Percentiles rank a stretch among this genome's conserved stretches.
Evolutionary conservation across 2,888 invertebrate species (phyloP).

Genomic region (Andricus quercusramuli): DNA sequence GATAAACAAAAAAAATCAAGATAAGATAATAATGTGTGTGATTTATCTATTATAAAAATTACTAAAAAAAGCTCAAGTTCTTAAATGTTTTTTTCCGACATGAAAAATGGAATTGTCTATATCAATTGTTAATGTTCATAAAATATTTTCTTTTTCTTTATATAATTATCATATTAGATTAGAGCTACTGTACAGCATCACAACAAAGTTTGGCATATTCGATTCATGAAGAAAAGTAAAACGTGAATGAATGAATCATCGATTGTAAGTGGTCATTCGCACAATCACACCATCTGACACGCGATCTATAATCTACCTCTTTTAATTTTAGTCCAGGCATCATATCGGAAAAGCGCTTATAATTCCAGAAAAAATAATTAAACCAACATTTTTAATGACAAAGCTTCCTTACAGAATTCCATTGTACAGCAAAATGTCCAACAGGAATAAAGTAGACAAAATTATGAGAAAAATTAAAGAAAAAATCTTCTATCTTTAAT

Average conservation of each 20-base stretch:
- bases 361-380: too few species aligned
- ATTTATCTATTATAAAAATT: too few species aligned
- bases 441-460: too few species aligned
- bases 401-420: too few species aligned
- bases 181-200: not conserved
- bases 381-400: too few species aligned
- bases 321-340: not conserved
- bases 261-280: not conserved
- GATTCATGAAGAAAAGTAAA: not conserved
- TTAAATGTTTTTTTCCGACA: too few species aligned
- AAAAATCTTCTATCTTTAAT: too few species aligned
- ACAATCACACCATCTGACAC: not conserved
- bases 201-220: not conserved
- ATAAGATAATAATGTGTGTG: not conserved
- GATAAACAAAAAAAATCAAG: not conserved
- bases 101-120: too few species aligned
- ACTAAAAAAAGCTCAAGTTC: too few species aligned
- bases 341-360: too few species aligned
- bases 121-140: not conserved
- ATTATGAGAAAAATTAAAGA: too few species aligned
- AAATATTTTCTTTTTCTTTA: not conserved
- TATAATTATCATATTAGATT: not conserved
- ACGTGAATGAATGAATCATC: not conserved
- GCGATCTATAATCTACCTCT: not conserved
- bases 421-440: too few species aligned